Evolutionary conservation across 2,113 vertebrate genomes (phyloP).

Genomic region (Apus apus): DNA sequence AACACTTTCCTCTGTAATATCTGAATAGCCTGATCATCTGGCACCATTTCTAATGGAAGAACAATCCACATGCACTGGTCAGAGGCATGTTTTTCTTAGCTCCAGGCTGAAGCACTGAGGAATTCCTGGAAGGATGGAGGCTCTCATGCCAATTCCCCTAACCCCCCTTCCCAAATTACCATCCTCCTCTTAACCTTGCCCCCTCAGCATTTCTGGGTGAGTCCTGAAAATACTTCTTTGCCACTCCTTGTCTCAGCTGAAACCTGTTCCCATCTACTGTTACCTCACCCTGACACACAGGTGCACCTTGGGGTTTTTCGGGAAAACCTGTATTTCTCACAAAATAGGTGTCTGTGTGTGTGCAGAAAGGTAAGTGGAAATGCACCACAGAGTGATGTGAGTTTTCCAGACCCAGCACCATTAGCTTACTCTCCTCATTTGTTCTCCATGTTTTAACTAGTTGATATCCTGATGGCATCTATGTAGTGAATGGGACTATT

Average conservation of each 20-base stretch:
- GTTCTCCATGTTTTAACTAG: not conserved
- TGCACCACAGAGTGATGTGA: rapidly evolving
- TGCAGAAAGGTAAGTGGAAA: not conserved
- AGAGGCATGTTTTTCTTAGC: not conserved
- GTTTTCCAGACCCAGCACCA: not conserved
- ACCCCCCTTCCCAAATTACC: not conserved
- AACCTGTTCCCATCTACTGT: not conserved
- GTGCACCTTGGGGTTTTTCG: not conserved
- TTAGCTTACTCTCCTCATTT: not conserved
- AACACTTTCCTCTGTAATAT: not conserved
- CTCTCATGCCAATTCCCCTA: not conserved
- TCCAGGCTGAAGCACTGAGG: not conserved
- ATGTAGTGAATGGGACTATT: not conserved
- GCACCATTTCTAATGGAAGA: not conserved
- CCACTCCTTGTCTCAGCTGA: slow-evolving; percentile 34
- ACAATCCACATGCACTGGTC: not conserved
- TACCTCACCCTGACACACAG: not conserved
- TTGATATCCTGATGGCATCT: not conserved
- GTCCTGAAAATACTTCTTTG: slow-evolving; percentile 16
- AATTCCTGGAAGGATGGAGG: not conserved
- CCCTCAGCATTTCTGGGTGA: slow-evolving; percentile 10
- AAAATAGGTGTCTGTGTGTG: not conserved
- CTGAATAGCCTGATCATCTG: not conserved
- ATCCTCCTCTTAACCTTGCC: not conserved
- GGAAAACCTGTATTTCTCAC: not conserved